Evolutionary conservation across 2,797 vertebrate species (phyloP), one percentile per base, ranked within the genome.

Genomic region (Chaunax sp.): DNA sequence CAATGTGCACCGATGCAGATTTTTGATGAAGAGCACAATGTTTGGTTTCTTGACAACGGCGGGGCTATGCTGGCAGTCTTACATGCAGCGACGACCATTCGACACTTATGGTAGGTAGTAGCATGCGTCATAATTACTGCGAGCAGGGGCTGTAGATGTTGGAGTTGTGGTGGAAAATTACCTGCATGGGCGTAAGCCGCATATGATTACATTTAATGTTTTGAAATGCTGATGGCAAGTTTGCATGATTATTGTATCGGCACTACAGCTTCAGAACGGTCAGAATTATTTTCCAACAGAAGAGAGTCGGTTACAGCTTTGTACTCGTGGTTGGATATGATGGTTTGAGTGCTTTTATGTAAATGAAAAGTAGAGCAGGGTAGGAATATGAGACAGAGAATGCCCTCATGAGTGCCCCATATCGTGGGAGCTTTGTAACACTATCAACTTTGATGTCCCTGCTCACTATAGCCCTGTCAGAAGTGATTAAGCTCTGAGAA

Each of bases 11-110:
- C 6, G 5, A 26, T 67, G 38, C 88, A 99, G 97, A 95, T 98
- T 78, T 98, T 99, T 47, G 95, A 98, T 61, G 96, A 98, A 82
- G 96, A 98, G 61, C 95, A 97, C 91, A 97, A 95, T 4, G 91
- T 99, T 63, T 98, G 97, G 96, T 99, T 98, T 84, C 94, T 99
- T 83, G 97, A 99, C 90, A 96, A 97, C 75, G 97, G 97, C 63
- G 97, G 97, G 7, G 95, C 97, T 64, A 90, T 99, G 66, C 94
- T 98, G 76, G 97, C 97, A 5, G 94, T 98, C 88, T 94, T 95
- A 53, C 96, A 96, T 35, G 95, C 95, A 0, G 89, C 94, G 20
- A 92, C 94, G 59, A 96, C 96, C 13, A 93, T 97, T 75, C 93
- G 92, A 38, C 95, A 98, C 78, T 88, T 98, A 85, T 97, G 96